Conservation (phyloP, 2,113 vertebrate species). For the Lucifuga dentata region DNA sequence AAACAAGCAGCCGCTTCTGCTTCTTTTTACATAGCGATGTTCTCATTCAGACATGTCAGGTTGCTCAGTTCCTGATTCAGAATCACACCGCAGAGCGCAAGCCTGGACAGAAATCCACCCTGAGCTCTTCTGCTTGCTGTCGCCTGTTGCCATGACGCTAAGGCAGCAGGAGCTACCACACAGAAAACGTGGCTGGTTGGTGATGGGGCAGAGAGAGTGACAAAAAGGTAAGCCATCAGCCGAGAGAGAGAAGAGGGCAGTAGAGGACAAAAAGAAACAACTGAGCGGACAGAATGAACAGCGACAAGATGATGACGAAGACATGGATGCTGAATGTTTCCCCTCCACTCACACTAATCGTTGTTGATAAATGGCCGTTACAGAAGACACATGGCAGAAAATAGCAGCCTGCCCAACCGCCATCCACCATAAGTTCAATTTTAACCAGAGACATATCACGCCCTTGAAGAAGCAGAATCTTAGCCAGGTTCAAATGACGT, state of each 20-base stretch:
- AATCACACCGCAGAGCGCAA: background rate
- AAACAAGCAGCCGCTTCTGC: background rate
- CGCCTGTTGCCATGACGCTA: conserved; percentile 3
- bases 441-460: conserved; percentile 19
- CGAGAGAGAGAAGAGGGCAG: background rate
- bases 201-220: background rate
- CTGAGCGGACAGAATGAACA: background rate
- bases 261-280: background rate
- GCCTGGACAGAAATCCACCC: background rate
- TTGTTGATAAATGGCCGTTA: conserved; percentile 23
- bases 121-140: background rate
- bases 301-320: background rate
- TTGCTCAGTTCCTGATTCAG: too few species aligned
- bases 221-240: background rate
- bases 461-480: conserved; percentile 10
- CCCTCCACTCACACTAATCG: conserved; percentile 13
- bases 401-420: background rate
- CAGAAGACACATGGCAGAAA: background rate
- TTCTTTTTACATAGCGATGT: too few species aligned
- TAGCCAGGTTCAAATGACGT: conserved; percentile 71
- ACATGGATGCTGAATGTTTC: background rate
- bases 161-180: conserved; percentile 8
- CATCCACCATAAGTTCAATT: background rate
- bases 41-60: too few species aligned
- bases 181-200: conserved; percentile 2